phyloP scores from a whole-genome alignment of 2,797 vertebrate species.

The Periophthalmus magnuspinnatus region DNA sequence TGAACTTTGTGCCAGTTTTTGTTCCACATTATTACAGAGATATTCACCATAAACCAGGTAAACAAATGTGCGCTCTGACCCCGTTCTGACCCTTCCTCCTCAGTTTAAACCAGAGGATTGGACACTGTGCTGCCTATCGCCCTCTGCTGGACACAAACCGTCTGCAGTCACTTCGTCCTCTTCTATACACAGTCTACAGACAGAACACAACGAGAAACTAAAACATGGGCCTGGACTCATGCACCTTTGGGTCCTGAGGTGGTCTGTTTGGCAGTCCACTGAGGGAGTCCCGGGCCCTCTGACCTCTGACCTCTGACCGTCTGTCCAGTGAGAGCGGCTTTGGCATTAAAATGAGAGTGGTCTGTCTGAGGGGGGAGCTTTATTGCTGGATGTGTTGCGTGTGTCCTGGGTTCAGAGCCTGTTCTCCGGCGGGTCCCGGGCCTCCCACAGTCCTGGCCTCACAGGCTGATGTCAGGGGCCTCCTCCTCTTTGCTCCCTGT shows the following conservation, averaged over 20 bases:
- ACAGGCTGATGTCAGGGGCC: constrained; percentile 28
- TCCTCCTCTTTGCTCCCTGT: constrained; percentile 39
- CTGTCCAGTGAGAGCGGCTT: constrained; percentile 32
- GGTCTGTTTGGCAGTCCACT: constrained; percentile 42
- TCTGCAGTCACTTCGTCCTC: too few relatives aligned
- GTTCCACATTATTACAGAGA: too few relatives aligned
- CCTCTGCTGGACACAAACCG: too few relatives aligned
- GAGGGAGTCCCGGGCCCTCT: constrained; percentile 16
- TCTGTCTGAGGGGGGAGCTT: constrained; percentile 5
- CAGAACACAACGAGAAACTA: constrained; percentile 35
- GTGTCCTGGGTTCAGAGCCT: constrained; percentile 14
- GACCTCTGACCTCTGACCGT: constrained; percentile 17
- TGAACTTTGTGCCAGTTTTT: too few relatives aligned
- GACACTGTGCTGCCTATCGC: too few relatives aligned
- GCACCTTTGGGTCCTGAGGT: constrained; percentile 42
- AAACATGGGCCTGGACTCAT: constrained; percentile 39
- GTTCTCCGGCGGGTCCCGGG: constrained; percentile 31
- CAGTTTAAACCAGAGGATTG: too few relatives aligned
- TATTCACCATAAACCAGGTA: too few relatives aligned
- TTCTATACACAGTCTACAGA: too few relatives aligned
- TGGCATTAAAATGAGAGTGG: constrained; percentile 37
- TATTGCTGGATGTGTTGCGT: background rate
- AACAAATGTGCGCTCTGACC: too few relatives aligned
- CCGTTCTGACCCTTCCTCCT: too few relatives aligned
- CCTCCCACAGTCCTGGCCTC: constrained; percentile 52